Conservation (phyloP, 2,888 invertebrate species). For the Sicus ferrugineus region DNA sequence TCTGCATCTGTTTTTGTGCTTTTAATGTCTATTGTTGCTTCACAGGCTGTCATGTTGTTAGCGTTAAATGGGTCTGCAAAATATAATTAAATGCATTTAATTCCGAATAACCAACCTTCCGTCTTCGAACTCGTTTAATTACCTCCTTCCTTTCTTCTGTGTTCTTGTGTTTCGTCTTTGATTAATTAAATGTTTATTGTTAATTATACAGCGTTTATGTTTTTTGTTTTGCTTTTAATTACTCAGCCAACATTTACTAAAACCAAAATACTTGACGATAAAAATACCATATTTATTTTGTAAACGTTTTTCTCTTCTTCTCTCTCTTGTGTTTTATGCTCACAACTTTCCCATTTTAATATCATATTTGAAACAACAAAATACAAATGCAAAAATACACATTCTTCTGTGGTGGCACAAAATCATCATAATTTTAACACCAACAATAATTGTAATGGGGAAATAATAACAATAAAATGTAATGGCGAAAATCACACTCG, state of each 20-base stretch:
- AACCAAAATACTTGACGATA: slow-evolving; percentile 34
- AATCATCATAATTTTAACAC: slow-evolving; percentile 23
- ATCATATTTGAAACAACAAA: slow-evolving; percentile 42
- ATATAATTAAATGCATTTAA: too few species aligned
- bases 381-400: slow-evolving; percentile 40
- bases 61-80: too few species aligned
- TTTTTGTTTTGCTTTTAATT: slow-evolving; percentile 8
- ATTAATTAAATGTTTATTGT: not conserved
- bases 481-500: not conserved
- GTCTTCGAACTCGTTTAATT: not conserved
- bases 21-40: too few species aligned
- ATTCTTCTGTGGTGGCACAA: slow-evolving; percentile 55
- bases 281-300: slow-evolving; percentile 54
- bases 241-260: not conserved
- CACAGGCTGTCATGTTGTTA: too few species aligned
- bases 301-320: slow-evolving; percentile 58
- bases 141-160: not conserved
- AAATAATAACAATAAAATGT: not conserved
- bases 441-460: slow-evolving; percentile 6
- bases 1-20: too few species aligned
- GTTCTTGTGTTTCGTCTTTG: not conserved
- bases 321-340: slow-evolving; percentile 54
- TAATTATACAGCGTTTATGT: not conserved
- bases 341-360: slow-evolving; percentile 42
- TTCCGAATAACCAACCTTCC: too few species aligned